Evolutionary conservation across 2,113 vertebrate genomes (phyloP), one percentile per base, ranked within the genome.

Genomic region (Bungarus multicinctus): DNA sequence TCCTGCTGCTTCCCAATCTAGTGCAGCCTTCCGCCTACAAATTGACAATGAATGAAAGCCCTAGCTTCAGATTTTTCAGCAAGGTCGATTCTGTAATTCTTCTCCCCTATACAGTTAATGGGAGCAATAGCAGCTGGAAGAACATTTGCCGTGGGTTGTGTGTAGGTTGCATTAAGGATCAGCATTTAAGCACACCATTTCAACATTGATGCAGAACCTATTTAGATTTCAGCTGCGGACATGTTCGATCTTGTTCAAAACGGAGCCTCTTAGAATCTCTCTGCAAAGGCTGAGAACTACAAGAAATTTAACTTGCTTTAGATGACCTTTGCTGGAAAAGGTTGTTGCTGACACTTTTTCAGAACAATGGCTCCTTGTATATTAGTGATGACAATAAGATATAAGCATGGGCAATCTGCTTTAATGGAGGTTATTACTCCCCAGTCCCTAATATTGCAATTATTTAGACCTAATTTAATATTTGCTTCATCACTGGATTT

Each of bases 171-270:
- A 93, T 93, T 93, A 95, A 96, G 85, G 88, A 96, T 94, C 94
- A 97, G 96, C 95, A 95, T 96, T 96, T 96, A 96, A 95, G 94
- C 74, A 95, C 90, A 88, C 94, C 96, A 96, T 97, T 98, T 97
- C 94, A 96, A 93, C 93, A 95, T 89, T 93, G 96, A 94, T 91
- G 50, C 91, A 97, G 95, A 92, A 95, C 95, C 74, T 94, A 93
- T 96, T 96, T 97, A 95, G 96, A 96, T 96, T 97, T 98, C 96
- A 97, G 95, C 96, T 95, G 93, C 94, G 95, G 94, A 93, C 97
- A 93, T 96, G 96, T 97, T 98, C 94, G 89, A 97, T 97, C 97
- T 96, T 97, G 96, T 96, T 96, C 94, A 97, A 97, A 96, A 96
- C 43, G 47, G 58, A 96, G 93, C 89, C 95, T 96, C 93, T 95